A percentile compares a stretch with the other conserved stretches of the same genome.
phyloP scores from a whole-genome alignment of 2,113 vertebrate genomes.

The Megalops atlanticus region DNA sequence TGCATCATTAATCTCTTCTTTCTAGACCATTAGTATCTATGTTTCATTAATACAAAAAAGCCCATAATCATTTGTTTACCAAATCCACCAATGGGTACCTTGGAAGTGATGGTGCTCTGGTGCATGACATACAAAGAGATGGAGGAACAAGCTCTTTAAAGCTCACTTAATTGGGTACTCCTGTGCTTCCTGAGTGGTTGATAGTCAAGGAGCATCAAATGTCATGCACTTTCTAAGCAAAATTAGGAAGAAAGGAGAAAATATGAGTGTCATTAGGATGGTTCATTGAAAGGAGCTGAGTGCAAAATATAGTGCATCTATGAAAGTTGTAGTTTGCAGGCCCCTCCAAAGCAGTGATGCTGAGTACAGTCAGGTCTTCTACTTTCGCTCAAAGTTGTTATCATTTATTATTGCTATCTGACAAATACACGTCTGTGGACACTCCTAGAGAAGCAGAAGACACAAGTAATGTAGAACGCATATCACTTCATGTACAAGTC shows the following conservation, averaged over 20 bases:
- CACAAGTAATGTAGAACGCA: neutral
- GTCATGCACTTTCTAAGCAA: neutral
- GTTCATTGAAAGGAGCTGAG: neutral
- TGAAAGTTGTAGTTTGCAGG: neutral
- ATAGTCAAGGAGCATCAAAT: neutral
- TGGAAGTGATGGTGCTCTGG: neutral
- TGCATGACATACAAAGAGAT: neutral
- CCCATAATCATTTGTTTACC: neutral
- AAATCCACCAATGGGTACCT: neutral
- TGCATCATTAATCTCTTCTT: slow-evolving; percentile 8
- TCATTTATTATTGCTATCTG: too few relatives aligned
- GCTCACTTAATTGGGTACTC: neutral
- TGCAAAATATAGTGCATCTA: neutral
- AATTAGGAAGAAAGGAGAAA: neutral
- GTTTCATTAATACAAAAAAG: slow-evolving; percentile 5
- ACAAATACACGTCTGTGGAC: too few relatives aligned
- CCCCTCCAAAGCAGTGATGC: neutral
- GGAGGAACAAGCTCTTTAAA: neutral
- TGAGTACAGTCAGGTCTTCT: neutral
- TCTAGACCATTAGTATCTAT: slow-evolving; percentile 7
- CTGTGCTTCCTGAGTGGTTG: neutral
- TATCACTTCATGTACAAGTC: neutral
- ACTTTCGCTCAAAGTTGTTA: too few relatives aligned
- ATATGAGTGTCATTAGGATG: neutral
- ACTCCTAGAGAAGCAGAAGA: neutral